Conservation (phyloP, 2,888 invertebrate species). For the Sminthurides aquaticus region DNA sequence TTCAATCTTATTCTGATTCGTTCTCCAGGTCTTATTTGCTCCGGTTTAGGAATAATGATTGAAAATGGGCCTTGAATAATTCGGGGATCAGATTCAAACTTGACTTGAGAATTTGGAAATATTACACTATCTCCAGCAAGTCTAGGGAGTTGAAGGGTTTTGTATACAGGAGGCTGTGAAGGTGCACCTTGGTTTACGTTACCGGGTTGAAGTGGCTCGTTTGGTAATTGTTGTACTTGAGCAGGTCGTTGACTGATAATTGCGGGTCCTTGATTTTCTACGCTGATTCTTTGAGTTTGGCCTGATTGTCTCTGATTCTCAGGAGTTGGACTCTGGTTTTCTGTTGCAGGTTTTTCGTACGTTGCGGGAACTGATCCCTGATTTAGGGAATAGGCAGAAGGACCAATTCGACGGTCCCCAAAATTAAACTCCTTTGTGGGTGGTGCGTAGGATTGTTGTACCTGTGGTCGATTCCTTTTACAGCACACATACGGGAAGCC, state of each 20-base stretch:
- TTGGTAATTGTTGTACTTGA: neutral
- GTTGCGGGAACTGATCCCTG: no score
- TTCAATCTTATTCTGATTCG: neutral
- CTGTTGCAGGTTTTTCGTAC: no score
- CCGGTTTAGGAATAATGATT: conserved; percentile 1
- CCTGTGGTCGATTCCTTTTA: no score
- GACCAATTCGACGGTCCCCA: no score
- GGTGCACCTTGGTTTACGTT: no score
- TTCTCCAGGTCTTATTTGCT: conserved; percentile 1
- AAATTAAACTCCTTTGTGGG: neutral
- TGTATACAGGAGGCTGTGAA: no score
- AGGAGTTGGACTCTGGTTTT: no score
- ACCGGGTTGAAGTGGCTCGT: no score
- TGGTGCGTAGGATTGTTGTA: no score
- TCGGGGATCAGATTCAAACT: neutral
- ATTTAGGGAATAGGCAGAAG: no score
- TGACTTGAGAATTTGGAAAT: neutral
- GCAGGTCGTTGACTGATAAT: neutral
- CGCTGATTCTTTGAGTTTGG: neutral
- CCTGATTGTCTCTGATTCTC: no score
- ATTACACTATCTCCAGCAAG: neutral
- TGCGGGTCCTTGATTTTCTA: neutral
- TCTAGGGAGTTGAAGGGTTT: neutral
- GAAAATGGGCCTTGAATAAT: conserved; percentile 1
- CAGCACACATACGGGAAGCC: no score